phyloP scores from a whole-genome alignment of 2,797 vertebrate species.

The Varecia variegata region DNA sequence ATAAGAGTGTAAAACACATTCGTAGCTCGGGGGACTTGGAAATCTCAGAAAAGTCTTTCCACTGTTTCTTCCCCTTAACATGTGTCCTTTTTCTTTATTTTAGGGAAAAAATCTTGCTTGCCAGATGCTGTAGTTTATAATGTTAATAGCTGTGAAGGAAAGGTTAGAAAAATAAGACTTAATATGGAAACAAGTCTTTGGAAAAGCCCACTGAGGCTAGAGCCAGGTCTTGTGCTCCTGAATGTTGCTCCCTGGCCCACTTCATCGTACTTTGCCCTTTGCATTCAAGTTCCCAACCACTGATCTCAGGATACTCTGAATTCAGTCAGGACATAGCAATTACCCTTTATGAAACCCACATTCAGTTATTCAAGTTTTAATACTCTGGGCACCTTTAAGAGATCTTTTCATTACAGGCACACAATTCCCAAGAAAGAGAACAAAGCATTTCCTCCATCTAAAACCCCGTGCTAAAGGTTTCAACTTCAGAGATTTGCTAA shows the following conservation, averaged over 20 bases:
- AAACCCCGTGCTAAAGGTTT: slow-evolving; percentile 47
- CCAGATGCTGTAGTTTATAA: not conserved
- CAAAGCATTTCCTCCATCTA: slow-evolving; percentile 19
- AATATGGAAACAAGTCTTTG: not conserved
- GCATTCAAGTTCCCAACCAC: not conserved
- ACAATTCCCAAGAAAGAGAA: slow-evolving; percentile 37
- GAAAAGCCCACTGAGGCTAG: not conserved
- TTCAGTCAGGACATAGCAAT: slow-evolving; percentile 29
- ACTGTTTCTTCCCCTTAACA: not conserved
- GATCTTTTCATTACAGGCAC: slow-evolving; percentile 33
- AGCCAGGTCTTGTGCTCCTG: not conserved
- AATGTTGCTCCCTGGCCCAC: not conserved
- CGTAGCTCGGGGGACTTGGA: not conserved
- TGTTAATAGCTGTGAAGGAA: not conserved
- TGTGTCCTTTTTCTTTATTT: not conserved
- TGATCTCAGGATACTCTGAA: not conserved
- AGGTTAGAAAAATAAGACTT: not conserved
- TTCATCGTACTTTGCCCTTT: not conserved
- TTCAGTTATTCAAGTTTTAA: slow-evolving; percentile 38
- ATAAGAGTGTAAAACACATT: not conserved
- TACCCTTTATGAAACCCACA: slow-evolving; percentile 26
- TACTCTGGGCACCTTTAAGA: not conserved
- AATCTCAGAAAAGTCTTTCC: not conserved
- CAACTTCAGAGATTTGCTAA: slow-evolving; percentile 54
- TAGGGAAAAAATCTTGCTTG: not conserved